A percentile compares a stretch with the other conserved stretches of the same genome.
Evolutionary conservation across 2,888 invertebrate species (phyloP).

Genomic region (Stramonita haemastoma): DNA sequence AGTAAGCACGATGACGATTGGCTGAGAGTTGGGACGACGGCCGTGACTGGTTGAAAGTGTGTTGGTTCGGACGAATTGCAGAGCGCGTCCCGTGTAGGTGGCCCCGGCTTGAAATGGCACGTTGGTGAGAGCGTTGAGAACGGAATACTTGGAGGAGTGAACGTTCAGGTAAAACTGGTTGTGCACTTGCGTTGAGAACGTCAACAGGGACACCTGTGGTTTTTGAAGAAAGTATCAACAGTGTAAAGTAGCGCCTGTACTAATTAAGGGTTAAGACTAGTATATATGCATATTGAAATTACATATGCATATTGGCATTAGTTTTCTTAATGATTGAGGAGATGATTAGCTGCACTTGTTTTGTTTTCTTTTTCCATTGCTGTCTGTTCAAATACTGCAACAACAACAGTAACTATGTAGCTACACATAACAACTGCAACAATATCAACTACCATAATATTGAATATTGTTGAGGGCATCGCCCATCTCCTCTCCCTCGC

Average conservation of each 20-base stretch:
- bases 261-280: no score
- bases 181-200: constrained; percentile 35
- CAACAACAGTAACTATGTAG: no score
- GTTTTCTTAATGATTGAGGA: no score
- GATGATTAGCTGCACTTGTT: no score
- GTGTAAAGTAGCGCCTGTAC: no score
- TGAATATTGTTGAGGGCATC: no score
- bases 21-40: constrained; percentile 36
- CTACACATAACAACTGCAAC: not conserved
- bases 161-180: constrained; percentile 40
- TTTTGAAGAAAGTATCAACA: no score
- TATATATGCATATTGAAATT: no score
- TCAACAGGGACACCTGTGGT: constrained; percentile 28
- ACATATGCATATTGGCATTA: no score
- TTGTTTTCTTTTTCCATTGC: no score
- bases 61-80: constrained; percentile 34
- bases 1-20: constrained; percentile 44
- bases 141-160: constrained; percentile 36
- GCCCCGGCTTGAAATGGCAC: constrained; percentile 33
- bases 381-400: no score
- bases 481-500: no score
- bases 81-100: constrained; percentile 41
- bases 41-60: constrained; percentile 34
- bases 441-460: not conserved
- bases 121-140: constrained; percentile 25